A percentile compares a stretch with the other conserved stretches of the same genome.
Evolutionary conservation across 2,797 vertebrate genomes (phyloP).

Genomic region (Chelon auratus): DNA sequence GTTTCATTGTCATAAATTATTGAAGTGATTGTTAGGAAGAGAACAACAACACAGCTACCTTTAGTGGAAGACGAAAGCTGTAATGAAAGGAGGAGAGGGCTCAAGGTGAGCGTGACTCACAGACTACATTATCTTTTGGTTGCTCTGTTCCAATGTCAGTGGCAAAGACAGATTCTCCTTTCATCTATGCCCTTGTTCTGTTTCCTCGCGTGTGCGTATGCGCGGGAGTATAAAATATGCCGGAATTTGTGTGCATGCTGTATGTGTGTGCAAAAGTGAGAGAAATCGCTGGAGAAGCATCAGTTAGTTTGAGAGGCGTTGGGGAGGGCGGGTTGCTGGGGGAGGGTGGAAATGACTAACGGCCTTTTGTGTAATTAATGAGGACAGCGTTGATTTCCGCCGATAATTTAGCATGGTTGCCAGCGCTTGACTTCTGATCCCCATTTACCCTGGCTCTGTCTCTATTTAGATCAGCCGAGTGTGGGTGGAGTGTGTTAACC

Average conservation of each 20-base stretch:
- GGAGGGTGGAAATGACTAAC: slow-evolving; percentile 80
- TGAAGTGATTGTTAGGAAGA: slow-evolving; percentile 79
- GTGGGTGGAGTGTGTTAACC: slow-evolving; percentile 84
- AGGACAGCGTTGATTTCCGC: slow-evolving; percentile 86
- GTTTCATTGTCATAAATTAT: slow-evolving; percentile 82
- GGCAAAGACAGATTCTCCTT: slow-evolving; percentile 85
- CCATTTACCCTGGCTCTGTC: slow-evolving; percentile 84
- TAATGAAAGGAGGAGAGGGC: slow-evolving; percentile 73
- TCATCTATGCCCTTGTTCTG: slow-evolving; percentile 82
- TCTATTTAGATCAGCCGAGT: slow-evolving; percentile 83
- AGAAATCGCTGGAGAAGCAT: slow-evolving; percentile 72
- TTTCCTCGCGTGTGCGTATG: slow-evolving; percentile 51
- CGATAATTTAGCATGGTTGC: slow-evolving; percentile 86
- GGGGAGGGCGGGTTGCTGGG: slow-evolving; percentile 59
- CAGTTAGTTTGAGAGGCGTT: slow-evolving; percentile 75
- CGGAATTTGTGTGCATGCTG: slow-evolving; percentile 53
- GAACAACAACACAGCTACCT: slow-evolving; percentile 72
- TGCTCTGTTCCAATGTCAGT: slow-evolving; percentile 85
- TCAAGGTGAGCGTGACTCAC: slow-evolving; percentile 86
- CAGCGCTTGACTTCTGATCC: slow-evolving; percentile 86
- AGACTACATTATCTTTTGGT: slow-evolving; percentile 84
- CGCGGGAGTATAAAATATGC: slow-evolving; percentile 63
- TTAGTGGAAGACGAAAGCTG: slow-evolving; percentile 68
- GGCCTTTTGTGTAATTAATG: slow-evolving; percentile 88
- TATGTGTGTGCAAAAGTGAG: slow-evolving; percentile 58